Base-by-base conservation (phyloP, 2,113 vertebrate species). In the Euleptes europaea region DNA sequence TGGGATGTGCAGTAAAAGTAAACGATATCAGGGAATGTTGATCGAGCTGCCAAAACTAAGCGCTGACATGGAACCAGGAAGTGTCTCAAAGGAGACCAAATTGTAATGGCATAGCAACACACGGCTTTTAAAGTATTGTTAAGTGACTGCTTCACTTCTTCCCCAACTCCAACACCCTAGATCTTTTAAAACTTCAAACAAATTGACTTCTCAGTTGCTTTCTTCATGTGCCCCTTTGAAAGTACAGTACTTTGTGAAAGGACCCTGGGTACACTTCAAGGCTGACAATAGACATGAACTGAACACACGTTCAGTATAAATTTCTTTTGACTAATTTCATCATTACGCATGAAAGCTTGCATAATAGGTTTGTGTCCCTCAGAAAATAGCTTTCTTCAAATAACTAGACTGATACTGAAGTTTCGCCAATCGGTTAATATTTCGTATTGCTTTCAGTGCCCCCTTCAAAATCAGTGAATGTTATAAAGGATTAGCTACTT, bases 1-100 rank as follows among this genome's bases (percentile, higher is more conserved):
- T 95, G 95, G 96, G 97, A 95, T 95, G 89, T 90, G 95, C 95
- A 96, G 95, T 95, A 95, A 95, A 96, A 95, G 96, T 94, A 90
- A 96, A 96, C 88, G 71, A 94, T 96, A 95, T 95, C 94, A 97
- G 96, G 96, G 96, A 95, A 85, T 94, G 96, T 95, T 95, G 96
- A 96, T 94, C 95, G 95, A 95, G 96, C 95, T 96, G 95, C 94
- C 96, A 96, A 93, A 95, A 74, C 96, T 97, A 95, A 95, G 92
- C 82, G 91, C 95, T 95, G 96, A 94, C 95, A 96, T 94, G 95
- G 95, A 97, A 96, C 94, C 95, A 96, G 93, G 88, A 94, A 95
- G 92, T 93, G 95, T 95, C 96, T 97, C 97, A 90, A 95, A 95
- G 92, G 96, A 97, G 95, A 97, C 95, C 93, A 86, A 96, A 88